A percentile compares a stretch with the other conserved stretches of the same genome.
Conservation (phyloP, 2,888 invertebrate genomes). For the Eulithis testata region DNA sequence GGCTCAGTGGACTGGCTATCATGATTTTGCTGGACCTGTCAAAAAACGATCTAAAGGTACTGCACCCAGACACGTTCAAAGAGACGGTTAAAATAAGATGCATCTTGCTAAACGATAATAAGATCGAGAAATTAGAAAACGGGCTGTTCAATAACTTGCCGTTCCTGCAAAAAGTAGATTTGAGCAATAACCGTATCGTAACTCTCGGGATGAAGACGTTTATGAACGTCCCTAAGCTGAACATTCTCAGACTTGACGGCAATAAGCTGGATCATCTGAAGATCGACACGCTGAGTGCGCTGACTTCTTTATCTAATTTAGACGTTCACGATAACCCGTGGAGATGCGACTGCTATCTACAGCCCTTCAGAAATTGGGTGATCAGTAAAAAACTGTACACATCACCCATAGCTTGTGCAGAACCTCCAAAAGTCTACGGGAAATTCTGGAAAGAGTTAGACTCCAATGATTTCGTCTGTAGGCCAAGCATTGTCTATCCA, state of each 20-base stretch:
- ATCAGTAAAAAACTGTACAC: constrained; percentile 90
- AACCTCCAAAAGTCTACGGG: constrained; percentile 88
- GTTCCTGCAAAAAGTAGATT: constrained; percentile 89
- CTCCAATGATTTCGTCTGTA: constrained; percentile 92
- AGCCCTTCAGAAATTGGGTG: constrained; percentile 91
- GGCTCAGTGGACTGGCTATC: constrained; percentile 90
- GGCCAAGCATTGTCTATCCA: constrained; percentile 89
- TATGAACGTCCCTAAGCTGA: constrained; percentile 87
- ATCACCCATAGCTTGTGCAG: constrained; percentile 88
- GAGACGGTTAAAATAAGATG: constrained; percentile 89
- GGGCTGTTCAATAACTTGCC: constrained; percentile 90
- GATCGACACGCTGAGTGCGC: constrained; percentile 86
- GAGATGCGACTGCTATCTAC: constrained; percentile 94
- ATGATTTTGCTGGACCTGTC: constrained; percentile 94
- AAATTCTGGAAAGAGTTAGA: constrained; percentile 89
- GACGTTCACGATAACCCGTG: constrained; percentile 93
- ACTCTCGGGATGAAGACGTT: constrained; percentile 89
- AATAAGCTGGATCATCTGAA: constrained; percentile 89
- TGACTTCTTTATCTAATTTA: constrained; percentile 88
- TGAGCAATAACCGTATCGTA: constrained; percentile 90
- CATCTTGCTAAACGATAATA: constrained; percentile 90
- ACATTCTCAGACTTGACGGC: constrained; percentile 88
- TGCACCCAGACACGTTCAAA: constrained; percentile 89
- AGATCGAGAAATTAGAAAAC: constrained; percentile 88
- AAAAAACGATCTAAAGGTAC: constrained; percentile 86